These are phyloP conservation scores for Mercenaria mercenaria DNA, from an alignment of 1,140 invertebrate species.

Conservation along the genomic window DNA sequence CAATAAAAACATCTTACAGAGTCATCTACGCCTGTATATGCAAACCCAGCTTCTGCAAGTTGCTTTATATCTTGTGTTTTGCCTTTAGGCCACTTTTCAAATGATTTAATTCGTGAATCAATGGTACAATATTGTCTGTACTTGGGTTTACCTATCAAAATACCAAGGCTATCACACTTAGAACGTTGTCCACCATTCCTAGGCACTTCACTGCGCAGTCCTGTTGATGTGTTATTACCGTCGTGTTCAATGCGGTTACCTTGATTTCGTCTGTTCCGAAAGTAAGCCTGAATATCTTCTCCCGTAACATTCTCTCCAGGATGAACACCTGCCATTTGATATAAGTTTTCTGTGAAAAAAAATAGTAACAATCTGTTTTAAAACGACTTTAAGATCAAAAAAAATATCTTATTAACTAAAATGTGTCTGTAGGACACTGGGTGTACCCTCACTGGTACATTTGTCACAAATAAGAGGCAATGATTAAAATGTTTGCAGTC, in stretches of 20 bases:
- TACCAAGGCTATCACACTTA: background rate
- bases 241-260: background rate
- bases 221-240: no score
- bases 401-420: no score
- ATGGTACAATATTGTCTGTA: background rate
- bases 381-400: no score
- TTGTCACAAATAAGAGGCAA: no score
- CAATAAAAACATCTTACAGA: background rate
- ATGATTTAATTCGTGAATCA: background rate
- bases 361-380: no score
- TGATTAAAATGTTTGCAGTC: no score
- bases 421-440: no score
- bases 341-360: background rate
- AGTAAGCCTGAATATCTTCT: background rate
- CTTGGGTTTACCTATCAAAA: background rate
- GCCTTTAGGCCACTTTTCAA: background rate
- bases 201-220: background rate
- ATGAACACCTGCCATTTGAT: background rate
- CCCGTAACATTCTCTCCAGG: background rate
- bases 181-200: background rate
- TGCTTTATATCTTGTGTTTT: background rate
- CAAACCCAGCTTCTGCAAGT: conserved; percentile 74
- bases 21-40: conserved; percentile 57
- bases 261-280: background rate
- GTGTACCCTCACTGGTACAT: no score